Evolutionary conservation across 2,113 vertebrate species (phyloP).

Genomic region (Lamprologus tigripictilis): DNA sequence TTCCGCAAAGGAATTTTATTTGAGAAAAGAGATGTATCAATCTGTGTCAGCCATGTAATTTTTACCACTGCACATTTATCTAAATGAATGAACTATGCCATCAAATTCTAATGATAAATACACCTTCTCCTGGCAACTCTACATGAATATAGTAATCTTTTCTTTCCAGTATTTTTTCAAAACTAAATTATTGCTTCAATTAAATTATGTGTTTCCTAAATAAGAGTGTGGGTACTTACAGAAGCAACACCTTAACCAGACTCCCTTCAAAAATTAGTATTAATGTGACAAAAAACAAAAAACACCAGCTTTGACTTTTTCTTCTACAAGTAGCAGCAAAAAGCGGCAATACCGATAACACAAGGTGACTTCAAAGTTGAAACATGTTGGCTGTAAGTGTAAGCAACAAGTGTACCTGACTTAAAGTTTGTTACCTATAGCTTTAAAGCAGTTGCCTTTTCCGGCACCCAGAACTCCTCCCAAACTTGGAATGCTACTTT

Average conservation of each 20-base stretch:
- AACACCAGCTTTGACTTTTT: background rate
- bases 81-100: background rate
- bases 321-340: background rate
- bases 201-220: background rate
- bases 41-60: background rate
- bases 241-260: background rate
- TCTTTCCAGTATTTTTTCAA: background rate
- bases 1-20: background rate
- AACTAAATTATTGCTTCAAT: background rate
- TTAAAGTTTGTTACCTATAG: background rate
- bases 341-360: accelerated
- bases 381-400: background rate
- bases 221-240: background rate
- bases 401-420: background rate
- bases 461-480: background rate
- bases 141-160: background rate
- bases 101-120: background rate
- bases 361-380: background rate
- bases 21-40: background rate
- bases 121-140: background rate
- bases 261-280: background rate
- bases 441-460: background rate
- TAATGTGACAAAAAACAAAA: background rate
- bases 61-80: background rate
- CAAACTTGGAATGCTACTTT: background rate